Evolutionary conservation across 2,113 vertebrate species (phyloP).

Genomic region (Ictidomys tridecemlineatus): DNA sequence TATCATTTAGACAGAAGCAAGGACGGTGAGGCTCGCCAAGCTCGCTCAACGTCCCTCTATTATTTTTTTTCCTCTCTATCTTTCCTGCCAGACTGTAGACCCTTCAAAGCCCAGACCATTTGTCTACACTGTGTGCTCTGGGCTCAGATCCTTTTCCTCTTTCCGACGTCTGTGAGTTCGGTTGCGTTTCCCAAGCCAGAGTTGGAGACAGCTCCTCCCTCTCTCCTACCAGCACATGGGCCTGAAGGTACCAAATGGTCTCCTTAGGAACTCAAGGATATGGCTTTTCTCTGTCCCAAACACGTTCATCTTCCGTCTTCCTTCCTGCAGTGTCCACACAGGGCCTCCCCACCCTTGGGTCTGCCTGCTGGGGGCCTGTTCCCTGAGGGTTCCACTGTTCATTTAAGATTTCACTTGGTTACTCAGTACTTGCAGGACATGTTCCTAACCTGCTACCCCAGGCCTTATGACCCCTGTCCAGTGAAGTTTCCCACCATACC

Average conservation of each 20-base stretch:
- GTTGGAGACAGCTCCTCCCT: too few species aligned
- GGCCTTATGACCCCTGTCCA: accelerated
- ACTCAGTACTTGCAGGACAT: accelerated
- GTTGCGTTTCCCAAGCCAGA: background rate
- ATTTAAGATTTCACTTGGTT: background rate
- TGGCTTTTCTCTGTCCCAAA: background rate
- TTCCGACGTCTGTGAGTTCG: background rate
- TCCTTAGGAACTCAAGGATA: background rate
- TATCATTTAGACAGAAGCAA: accelerated
- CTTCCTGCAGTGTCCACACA: accelerated
- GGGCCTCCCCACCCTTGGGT: accelerated
- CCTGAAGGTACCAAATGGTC: accelerated
- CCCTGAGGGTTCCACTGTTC: background rate
- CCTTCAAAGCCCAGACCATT: accelerated
- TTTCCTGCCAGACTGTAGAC: background rate
- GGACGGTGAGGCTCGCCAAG: too few species aligned
- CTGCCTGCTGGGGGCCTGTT: background rate
- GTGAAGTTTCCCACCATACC: accelerated
- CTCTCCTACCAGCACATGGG: accelerated
- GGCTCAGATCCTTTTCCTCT: background rate
- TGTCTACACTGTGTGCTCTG: accelerated
- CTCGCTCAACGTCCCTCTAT: accelerated
- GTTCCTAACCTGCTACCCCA: background rate
- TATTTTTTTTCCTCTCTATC: background rate
- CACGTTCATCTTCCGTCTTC: accelerated